Evolutionary conservation across 2,113 vertebrate genomes (phyloP).

Genomic region (Galeopterus variegatus): DNA sequence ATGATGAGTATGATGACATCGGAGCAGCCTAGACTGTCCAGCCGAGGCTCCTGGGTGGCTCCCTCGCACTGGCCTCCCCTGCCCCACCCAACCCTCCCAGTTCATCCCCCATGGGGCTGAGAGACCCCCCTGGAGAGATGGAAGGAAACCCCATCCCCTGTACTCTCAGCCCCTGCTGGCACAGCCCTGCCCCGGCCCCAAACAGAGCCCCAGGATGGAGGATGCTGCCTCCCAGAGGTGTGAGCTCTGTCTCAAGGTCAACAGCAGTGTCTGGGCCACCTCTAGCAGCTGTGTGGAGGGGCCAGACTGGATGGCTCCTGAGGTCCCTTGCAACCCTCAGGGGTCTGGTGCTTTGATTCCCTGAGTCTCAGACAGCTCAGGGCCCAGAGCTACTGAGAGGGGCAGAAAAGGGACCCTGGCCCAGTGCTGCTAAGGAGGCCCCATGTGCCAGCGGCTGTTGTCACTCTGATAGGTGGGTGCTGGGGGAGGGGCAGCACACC

Average conservation of each 20-base stretch:
- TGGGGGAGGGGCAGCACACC: background rate
- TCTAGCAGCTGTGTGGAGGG: accelerated
- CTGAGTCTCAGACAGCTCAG: background rate
- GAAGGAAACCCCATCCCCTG: background rate
- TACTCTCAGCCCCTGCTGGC: background rate
- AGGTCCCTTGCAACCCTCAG: background rate
- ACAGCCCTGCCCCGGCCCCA: background rate
- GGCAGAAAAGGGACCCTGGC: background rate
- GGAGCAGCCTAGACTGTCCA: slow-evolving; percentile 55
- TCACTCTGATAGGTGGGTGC: background rate
- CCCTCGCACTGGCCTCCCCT: background rate
- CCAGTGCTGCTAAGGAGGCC: background rate
- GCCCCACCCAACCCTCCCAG: background rate
- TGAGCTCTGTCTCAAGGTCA: background rate
- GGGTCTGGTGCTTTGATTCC: background rate
- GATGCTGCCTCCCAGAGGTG: accelerated
- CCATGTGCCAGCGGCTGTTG: accelerated
- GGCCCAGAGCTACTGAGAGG: background rate
- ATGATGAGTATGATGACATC: slow-evolving; percentile 86
- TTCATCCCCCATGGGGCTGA: background rate
- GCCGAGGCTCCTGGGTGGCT: accelerated
- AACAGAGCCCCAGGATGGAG: background rate
- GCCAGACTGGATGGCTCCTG: background rate
- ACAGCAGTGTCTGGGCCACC: background rate
- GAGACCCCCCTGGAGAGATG: background rate